phyloP scores from a whole-genome alignment of 2,797 vertebrate genomes.

The Enteromius afrohamiltoni region DNA sequence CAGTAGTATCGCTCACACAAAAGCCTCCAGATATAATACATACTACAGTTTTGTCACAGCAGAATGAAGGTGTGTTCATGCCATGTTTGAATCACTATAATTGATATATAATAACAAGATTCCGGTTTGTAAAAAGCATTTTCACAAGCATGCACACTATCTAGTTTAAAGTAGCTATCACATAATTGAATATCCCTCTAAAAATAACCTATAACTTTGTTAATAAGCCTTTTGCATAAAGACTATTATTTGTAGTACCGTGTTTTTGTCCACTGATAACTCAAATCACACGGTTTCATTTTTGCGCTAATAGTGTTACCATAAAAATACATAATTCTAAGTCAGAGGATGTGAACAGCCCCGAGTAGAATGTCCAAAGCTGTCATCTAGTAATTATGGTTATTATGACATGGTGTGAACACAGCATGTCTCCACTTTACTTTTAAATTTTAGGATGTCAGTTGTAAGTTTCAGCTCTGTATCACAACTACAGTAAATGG shows the following conservation, averaged over 20 bases:
- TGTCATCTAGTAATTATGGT: slow-evolving; percentile 15
- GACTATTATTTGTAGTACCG: not conserved
- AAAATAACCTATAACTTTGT: not conserved
- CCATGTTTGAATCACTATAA: not conserved
- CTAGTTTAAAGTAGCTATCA: not conserved
- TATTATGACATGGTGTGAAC: not conserved
- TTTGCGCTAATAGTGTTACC: not conserved
- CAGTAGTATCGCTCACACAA: slow-evolving; percentile 12
- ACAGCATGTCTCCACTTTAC: not conserved
- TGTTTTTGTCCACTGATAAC: not conserved
- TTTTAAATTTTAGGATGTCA: not conserved
- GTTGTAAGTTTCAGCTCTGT: not conserved
- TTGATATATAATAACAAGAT: not conserved
- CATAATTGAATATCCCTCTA: not conserved
- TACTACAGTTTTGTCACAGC: slow-evolving; percentile 7
- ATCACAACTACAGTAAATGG: not conserved
- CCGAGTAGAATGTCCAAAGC: not conserved
- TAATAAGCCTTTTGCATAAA: not conserved
- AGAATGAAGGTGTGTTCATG: not conserved
- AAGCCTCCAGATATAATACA: slow-evolving; percentile 8
- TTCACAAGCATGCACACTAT: not conserved
- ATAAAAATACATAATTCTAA: slow-evolving; percentile 12
- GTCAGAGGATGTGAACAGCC: not conserved
- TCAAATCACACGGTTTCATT: not conserved
- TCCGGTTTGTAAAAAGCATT: not conserved